Conservation (phyloP, 2,113 vertebrate genomes). For the Oceanodroma tethys region DNA sequence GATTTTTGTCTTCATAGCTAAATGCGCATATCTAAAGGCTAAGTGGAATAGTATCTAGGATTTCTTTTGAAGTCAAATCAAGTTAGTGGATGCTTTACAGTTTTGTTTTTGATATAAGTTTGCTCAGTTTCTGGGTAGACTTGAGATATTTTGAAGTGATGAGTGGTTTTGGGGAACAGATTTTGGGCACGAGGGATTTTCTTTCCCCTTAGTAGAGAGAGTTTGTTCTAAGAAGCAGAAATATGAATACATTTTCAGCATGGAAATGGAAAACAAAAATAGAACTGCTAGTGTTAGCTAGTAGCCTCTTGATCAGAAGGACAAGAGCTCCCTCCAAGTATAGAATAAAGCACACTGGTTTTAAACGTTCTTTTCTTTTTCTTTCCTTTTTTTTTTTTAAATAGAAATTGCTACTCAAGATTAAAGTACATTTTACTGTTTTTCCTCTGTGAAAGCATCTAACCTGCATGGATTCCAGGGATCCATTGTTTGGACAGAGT, state of each 20-base stretch:
- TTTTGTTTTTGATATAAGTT: not conserved
- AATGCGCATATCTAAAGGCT: not conserved
- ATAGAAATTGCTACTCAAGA: not conserved
- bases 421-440: not conserved
- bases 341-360: not conserved
- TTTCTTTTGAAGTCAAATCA: not conserved
- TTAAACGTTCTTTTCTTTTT: not conserved
- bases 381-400: not conserved
- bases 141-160: not conserved
- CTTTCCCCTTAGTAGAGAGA: not conserved
- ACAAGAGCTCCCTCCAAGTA: not conserved
- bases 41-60: not conserved
- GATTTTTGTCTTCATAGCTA: not conserved
- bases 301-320: not conserved
- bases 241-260: not conserved
- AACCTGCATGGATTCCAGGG: slow-evolving; percentile 64
- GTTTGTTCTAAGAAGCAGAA: not conserved
- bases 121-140: not conserved
- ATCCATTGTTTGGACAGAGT: slow-evolving; percentile 63
- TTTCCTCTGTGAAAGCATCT: slow-evolving; percentile 58
- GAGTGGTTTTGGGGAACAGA: not conserved
- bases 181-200: not conserved
- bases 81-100: not conserved
- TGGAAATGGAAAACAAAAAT: not conserved
- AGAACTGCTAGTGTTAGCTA: not conserved